phyloP scores from a whole-genome alignment of 2,113 vertebrate genomes.

The Lamprotornis superbus region DNA sequence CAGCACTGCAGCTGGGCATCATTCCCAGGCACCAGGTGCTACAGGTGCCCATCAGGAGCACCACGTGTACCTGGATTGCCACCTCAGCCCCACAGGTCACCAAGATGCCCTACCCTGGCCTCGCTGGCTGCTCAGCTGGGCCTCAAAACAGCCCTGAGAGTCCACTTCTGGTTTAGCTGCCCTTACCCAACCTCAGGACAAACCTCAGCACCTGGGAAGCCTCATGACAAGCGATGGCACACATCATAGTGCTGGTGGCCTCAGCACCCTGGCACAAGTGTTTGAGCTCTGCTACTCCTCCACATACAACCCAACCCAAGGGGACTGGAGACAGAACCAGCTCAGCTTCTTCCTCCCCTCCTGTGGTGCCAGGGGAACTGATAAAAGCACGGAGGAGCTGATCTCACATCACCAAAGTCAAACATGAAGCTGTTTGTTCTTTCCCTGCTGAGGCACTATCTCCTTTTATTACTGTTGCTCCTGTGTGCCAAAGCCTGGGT shows the following conservation, averaged over 20 bases:
- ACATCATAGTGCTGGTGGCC: neutral
- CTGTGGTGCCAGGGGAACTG: neutral
- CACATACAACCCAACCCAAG: neutral
- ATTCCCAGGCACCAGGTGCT: neutral
- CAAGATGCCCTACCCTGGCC: neutral
- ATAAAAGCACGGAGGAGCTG: neutral
- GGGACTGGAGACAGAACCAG: neutral
- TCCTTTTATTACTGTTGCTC: neutral
- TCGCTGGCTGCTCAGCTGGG: neutral
- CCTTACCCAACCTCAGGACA: neutral
- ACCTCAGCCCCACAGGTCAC: neutral
- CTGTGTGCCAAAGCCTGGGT: neutral
- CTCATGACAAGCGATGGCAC: neutral
- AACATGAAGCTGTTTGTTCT: neutral
- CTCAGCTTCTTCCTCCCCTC: neutral
- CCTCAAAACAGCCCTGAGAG: neutral
- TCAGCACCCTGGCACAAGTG: neutral
- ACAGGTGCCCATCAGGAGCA: neutral
- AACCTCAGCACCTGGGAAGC: neutral
- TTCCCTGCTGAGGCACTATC: neutral
- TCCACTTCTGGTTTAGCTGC: neutral
- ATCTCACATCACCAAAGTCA: neutral
- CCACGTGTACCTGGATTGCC: rapidly evolving
- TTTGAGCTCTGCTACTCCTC: neutral
- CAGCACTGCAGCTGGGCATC: neutral